Base-by-base conservation (phyloP, 1,140 invertebrate genomes). In the Globodera ellingtonae region DNA sequence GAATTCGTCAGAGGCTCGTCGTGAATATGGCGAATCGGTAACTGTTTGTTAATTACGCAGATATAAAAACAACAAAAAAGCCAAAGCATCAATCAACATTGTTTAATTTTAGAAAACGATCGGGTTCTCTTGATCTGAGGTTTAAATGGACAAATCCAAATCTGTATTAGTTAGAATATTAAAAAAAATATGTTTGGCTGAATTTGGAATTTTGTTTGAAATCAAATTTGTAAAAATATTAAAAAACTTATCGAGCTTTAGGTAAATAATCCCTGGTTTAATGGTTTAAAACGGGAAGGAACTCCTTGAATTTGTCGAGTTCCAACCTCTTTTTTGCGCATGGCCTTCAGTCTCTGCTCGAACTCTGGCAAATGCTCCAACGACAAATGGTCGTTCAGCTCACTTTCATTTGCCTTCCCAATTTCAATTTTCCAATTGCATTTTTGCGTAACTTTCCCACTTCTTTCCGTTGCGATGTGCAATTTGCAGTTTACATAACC, bases 341-440 rank as follows among this genome's bases (percentile, higher is more conserved):
- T 62, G 56, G 56, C 56, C 56, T 62, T 62, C 56, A 62, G 56
- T 62, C 56, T 62, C 56, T 62, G 56, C 56, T 62, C 56, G 18
- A 62, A 62, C 56, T 62, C 56, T 13, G 10, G 13, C 56, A 62
- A 62, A 62, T 62, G 56, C 18, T 62, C 56, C 56, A 62, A 62
- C 13, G 56, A 62, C 56, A 62, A 5, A n/a, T 62, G 56, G 13
- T 62, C 56, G 56, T 62, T 62, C 56, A 62, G 56, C 18, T 62
- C 56, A 18, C 56, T 62, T 62, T 62, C 56, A 18, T 62, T 62
- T 13, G 13, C 15, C 15, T 62, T 62, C 1, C 15, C 56, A 62
- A 62, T 62, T 13, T 6, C 56, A 18, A n/a, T 62, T 62, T 62
- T 62, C 56, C 56, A 62, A 18, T 62, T 62, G 56, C 56, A 62